A percentile compares a stretch with the other conserved stretches of the same genome.
These are phyloP conservation scores for Eupithecia abbreviata DNA, from an alignment of 2,888 invertebrate species.

Conservation along the genomic window DNA sequence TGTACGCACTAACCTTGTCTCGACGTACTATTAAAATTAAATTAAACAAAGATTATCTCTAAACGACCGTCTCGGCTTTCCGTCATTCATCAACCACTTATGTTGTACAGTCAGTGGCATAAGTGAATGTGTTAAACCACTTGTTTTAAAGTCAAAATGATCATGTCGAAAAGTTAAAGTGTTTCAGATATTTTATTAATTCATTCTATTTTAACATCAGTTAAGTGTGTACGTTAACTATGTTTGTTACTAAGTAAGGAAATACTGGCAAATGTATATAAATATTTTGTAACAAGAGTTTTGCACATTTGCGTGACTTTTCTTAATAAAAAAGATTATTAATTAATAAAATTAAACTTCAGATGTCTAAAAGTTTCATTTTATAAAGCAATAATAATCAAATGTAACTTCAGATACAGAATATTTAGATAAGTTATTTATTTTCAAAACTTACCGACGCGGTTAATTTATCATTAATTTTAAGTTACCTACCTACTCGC, in stretches of 20 bases:
- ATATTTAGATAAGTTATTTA: not conserved
- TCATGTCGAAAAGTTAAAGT: not conserved
- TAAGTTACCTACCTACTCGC: not conserved
- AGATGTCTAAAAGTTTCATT: no score
- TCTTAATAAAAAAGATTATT: not conserved
- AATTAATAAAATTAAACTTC: no score
- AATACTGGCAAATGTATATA: not conserved
- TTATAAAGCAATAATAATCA: no score
- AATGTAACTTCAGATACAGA: not conserved
- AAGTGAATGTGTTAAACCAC: conserved; percentile 34
- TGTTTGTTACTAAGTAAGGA: not conserved
- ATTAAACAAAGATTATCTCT: conserved; percentile 74
- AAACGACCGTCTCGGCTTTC: conserved; percentile 58
- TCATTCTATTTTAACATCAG: not conserved
- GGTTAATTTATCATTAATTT: not conserved
- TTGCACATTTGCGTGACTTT: not conserved
- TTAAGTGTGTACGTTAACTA: not conserved
- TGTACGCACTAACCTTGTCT: conserved; percentile 55
- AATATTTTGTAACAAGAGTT: not conserved
- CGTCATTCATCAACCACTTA: conserved; percentile 64
- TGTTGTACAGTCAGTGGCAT: conserved; percentile 32
- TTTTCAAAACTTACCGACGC: not conserved
- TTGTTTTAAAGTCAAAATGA: not conserved
- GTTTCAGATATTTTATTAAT: not conserved
- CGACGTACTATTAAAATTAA: conserved; percentile 71